Conservation (phyloP, 2,797 vertebrate genomes). For the Pangasius sanitwongsei region DNA sequence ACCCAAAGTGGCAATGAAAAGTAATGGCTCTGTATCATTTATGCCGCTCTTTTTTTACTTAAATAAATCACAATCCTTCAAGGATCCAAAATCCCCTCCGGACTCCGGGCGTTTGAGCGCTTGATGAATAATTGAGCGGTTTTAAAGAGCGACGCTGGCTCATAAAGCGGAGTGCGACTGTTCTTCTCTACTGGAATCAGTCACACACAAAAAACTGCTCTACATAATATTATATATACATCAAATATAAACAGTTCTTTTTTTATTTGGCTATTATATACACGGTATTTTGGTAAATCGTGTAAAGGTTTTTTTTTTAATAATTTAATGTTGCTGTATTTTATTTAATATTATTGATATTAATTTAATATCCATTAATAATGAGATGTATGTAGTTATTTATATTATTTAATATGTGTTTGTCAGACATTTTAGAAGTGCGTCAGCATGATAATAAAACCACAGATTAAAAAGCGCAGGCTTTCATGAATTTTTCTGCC, state of each 20-base stretch:
- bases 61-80: conserved; percentile 65
- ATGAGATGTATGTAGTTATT: background rate
- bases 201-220: background rate
- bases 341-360: background rate
- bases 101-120: conserved; percentile 71
- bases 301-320: background rate
- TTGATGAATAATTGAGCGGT: conserved; percentile 81
- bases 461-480: background rate
- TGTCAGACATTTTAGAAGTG: background rate
- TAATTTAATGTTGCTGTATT: background rate
- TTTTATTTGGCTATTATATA: background rate
- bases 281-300: background rate
- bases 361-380: no score
- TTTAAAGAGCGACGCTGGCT: conserved; percentile 68
- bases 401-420: background rate
- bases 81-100: conserved; percentile 74
- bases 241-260: no score
- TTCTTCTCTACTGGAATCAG: conserved; percentile 35
- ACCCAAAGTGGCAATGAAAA: conserved; percentile 71
- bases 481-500: background rate
- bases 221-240: background rate
- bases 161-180: conserved; percentile 44
- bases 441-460: background rate
- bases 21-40: conserved; percentile 70
- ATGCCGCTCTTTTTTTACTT: conserved; percentile 71